Base-by-base conservation (phyloP, 2,888 invertebrate species). In the Pterostichus madidus region DNA sequence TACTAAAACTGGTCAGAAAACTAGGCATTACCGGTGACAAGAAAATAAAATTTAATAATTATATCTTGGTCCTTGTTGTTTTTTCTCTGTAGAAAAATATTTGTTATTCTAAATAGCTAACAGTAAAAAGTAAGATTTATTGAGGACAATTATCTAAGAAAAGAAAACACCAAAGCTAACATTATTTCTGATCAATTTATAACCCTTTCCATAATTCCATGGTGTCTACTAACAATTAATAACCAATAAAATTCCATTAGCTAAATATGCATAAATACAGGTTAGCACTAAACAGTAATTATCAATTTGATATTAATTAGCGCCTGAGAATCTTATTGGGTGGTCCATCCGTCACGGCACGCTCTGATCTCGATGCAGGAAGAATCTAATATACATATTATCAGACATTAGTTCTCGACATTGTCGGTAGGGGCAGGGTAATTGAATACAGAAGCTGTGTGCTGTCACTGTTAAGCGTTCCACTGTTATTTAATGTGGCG, bases 401-500 rank as follows among this genome's bases (percentile, higher is more conserved):
- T 32, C 11, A 13, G 13, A 35, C 44, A 68, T 68, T 68, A 68
- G 68, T 44, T 68, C 35, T 15, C 32, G 53, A 53, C 39, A 39
- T 53, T 53, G 35, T 39, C 35, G 68, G 39, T 8, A 35, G 15
- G 35, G 32, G 11, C 68, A 11, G 10, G 13, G 39, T 68, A 68
- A 68, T 68, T 68, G 44, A 68, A 68, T 68, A 68, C 68, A 68
- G 68, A n/a, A 68, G 68, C 68, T 13, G 68, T 13, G n/a, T 6
- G 68, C 44, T 68, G 68, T 68, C 68, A 68, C 13, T 39, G 44
- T 32, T 32, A 68, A 13, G 31, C 68, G 68, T 15, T 53, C n/a
- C 13, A 68, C 68, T 68, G 68, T 68, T 68, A 68, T 68, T 68
- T 68, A 68, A 68, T 68, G 68, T 68, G 68, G 68, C 68, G 68